These are phyloP conservation scores for Chamaetylas fuelleborni DNA, from an alignment of 2,113 vertebrate species.

Conservation along the genomic window DNA sequence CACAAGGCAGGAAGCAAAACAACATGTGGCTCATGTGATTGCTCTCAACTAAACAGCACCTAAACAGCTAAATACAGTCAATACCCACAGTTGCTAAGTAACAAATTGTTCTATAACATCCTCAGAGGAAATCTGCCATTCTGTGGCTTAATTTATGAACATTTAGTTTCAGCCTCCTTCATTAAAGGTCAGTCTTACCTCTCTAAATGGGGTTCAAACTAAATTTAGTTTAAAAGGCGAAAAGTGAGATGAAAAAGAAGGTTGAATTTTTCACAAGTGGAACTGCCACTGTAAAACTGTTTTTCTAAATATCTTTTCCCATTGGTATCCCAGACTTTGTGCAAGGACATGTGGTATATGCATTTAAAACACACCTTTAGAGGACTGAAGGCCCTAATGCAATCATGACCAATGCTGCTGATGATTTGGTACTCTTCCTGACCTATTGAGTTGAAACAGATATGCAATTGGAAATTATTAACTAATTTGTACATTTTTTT, in stretches of 20 bases:
- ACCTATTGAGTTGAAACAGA: neutral
- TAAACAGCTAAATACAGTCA: neutral
- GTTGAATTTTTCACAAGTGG: neutral
- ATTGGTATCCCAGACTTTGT: neutral
- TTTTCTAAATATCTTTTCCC: neutral
- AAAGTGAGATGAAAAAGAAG: neutral
- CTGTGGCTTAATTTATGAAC: neutral
- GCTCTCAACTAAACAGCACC: neutral
- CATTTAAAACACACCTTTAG: neutral
- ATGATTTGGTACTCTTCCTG: neutral
- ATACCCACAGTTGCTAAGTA: neutral
- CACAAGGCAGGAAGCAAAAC: neutral
- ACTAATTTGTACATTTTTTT: slow-evolving; percentile 38
- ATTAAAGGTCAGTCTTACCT: neutral
- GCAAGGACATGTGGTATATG: neutral
- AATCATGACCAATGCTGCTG: neutral
- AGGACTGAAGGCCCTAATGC: neutral
- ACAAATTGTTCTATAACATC: neutral
- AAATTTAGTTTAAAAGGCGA: neutral
- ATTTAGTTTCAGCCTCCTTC: neutral
- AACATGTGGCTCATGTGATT: neutral
- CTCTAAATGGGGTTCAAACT: neutral
- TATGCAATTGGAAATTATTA: neutral
- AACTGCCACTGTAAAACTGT: neutral
- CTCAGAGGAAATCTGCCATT: neutral